Evolutionary conservation across 1,140 invertebrate species (phyloP), one percentile per base, ranked within the genome.

Genomic region (Pristionchus pacificus): DNA sequence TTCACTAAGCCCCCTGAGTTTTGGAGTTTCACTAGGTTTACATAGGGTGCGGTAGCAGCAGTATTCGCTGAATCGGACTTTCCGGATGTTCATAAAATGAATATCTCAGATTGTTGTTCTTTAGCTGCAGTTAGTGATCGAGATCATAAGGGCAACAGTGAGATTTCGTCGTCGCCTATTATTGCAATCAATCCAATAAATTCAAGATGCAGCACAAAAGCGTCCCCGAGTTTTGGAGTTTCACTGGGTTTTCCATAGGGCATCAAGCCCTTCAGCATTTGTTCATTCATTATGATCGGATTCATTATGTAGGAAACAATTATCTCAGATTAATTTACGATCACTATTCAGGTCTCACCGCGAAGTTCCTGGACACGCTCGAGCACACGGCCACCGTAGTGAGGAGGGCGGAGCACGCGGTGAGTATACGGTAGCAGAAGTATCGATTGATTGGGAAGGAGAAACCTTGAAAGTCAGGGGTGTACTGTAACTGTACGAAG

Each of bases 141-240:
- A n/a, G n/a, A n/a, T n/a, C n/a, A n/a, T n/a, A n/a, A n/a, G n/a
- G n/a, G n/a, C n/a, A n/a, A n/a, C n/a, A n/a, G n/a, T n/a, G n/a
- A n/a, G n/a, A n/a, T n/a, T n/a, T n/a, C n/a, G n/a, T n/a, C n/a
- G 49, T 63, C 49, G 19, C 19, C 19, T 19, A 19, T 63, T 19
- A 0, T 27, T 63, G 0, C 49, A 58, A 19, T 63, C 25, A 19
- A 0, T 19, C 0, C 19, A 24, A 19, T 63, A 58, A 63, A 19
- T 63, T 0, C 49, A 29, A 63, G 19, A 63, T 63, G 24, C 19
- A 68, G 70, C 10, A 49, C 1, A 31, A 61, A 24, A 77, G 74
- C 0, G 74, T 74, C 13, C 75, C 75, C 3, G 60, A 63, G 6
- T 77, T 74, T 0, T 70, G 74, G 19, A 76, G 74, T 25, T 33